Conservation (phyloP, 2,797 vertebrate genomes). For the Paguma larvata region DNA sequence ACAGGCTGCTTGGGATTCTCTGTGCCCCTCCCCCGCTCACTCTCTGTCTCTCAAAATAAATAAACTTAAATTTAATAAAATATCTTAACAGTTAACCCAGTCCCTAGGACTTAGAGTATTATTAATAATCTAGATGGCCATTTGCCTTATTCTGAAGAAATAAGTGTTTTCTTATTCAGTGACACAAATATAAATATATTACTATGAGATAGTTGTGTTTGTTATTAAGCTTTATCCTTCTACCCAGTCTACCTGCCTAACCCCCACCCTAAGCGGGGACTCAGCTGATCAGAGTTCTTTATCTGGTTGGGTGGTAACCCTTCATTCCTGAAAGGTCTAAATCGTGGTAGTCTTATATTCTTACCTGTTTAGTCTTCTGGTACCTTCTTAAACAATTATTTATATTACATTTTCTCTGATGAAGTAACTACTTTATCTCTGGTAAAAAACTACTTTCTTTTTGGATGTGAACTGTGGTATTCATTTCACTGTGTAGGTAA, state of each 20-base stretch:
- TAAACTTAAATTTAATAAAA: no score
- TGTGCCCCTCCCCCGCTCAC: no score
- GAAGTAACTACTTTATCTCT: background rate
- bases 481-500: background rate
- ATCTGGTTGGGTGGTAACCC: background rate
- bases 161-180: background rate
- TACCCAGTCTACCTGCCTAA: background rate
- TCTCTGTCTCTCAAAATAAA: no score
- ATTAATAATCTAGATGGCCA: background rate
- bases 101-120: background rate
- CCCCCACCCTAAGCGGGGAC: background rate
- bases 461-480: background rate
- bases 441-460: background rate
- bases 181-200: background rate
- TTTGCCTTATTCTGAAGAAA: slow-evolving; percentile 37
- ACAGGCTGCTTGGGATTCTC: no score
- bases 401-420: slow-evolving; percentile 20
- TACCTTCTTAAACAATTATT: background rate
- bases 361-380: background rate
- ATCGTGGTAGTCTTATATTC: background rate
- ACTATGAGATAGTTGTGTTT: no score
- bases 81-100: background rate
- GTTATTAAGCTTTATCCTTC: slow-evolving; percentile 40
- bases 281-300: background rate
- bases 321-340: slow-evolving; percentile 46